Evolutionary conservation across 2,113 vertebrate genomes (phyloP), one percentile per base, ranked within the genome.

Genomic region (Phasianus colchicus): DNA sequence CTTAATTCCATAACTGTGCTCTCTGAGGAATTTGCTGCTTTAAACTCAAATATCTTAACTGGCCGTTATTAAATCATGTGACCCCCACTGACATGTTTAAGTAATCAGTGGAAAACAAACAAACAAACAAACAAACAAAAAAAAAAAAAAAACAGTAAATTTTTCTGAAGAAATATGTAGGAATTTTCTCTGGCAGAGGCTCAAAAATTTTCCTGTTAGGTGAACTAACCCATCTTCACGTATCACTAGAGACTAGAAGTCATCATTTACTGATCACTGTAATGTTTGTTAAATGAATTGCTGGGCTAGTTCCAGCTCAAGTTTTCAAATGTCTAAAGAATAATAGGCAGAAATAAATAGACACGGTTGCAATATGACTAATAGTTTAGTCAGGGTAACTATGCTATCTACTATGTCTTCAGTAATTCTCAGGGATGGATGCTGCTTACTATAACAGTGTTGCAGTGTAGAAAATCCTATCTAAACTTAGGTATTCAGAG

Each of bases 351-450:
- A 57, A 6, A 5, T 58, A 61, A 15, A 43, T 6, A 73, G 32
- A 52, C 48, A 77, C 54, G 83, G 43, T 24, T 73, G 86, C 89
- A 90, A 61, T 61, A 21, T 66, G 15, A 86, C 21, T 34, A 58
- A 50, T 34, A 0, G 0, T 81, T 66, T 84, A 63, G 10, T 43
- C 0, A 0, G 11, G 9, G 4, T 89, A 25, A 73, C 9, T 24
- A 66, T 15, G 43, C 2, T 66, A 63, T 63, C 21, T 74, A 13
- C 15, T 74, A 13, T 81, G 13, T 9, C 42, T 76, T 80, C 58
- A 77, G 6, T 74, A n/a, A 61, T 13, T 70, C 45, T 77, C 30
- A 63, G 64, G 24, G 12, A 29, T n/a, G 71, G 52, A 7, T 84
- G 14, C 58, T 32, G 58, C 64, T 75, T 88, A 61, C 9, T 55